A percentile compares a stretch with the other conserved stretches of the same genome.
Evolutionary conservation across 35 echinoderm and acorn worm genomes (phyloP).

Genomic region (Diadema setosum): DNA sequence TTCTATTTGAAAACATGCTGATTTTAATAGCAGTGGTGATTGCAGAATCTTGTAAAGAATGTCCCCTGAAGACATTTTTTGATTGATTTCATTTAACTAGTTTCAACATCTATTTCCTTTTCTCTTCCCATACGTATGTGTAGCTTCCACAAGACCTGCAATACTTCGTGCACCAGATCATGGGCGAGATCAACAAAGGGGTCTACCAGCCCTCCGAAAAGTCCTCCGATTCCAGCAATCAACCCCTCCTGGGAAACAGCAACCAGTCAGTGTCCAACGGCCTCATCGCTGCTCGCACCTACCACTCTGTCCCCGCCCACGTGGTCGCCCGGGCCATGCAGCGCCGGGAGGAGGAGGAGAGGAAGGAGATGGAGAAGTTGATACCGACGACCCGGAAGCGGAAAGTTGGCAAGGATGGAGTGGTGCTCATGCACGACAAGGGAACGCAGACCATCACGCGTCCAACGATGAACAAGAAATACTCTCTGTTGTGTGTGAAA

Average conservation of each 20-base stretch:
- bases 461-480: constrained; percentile 39
- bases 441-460: constrained; percentile 71
- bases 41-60: too few species aligned
- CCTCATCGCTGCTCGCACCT: constrained; percentile 58
- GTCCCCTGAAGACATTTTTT: too few species aligned
- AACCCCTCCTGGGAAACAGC: constrained; percentile 52
- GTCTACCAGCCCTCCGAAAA: constrained; percentile 12
- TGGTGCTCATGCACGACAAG: constrained; percentile 79
- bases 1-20: too few species aligned
- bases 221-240: constrained; percentile 23
- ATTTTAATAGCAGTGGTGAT: too few species aligned
- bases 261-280: constrained; percentile 33
- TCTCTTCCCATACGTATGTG: background rate
- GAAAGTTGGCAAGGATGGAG: constrained; percentile 12
- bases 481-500: constrained; percentile 64
- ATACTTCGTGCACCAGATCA: constrained; percentile 97
- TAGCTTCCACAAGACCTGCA: constrained; percentile 98
- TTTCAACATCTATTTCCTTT: too few species aligned
- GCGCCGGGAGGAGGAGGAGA: constrained; percentile 83
- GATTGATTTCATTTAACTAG: too few species aligned
- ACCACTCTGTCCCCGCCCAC: constrained; percentile 87
- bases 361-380: constrained; percentile 84
- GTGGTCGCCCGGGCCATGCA: constrained; percentile 90
- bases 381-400: constrained; percentile 54
- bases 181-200: constrained; percentile 66